These are phyloP conservation scores for Lamprologus ornatipinnis DNA, from an alignment of 2,113 vertebrate species.

Conservation along the genomic window DNA sequence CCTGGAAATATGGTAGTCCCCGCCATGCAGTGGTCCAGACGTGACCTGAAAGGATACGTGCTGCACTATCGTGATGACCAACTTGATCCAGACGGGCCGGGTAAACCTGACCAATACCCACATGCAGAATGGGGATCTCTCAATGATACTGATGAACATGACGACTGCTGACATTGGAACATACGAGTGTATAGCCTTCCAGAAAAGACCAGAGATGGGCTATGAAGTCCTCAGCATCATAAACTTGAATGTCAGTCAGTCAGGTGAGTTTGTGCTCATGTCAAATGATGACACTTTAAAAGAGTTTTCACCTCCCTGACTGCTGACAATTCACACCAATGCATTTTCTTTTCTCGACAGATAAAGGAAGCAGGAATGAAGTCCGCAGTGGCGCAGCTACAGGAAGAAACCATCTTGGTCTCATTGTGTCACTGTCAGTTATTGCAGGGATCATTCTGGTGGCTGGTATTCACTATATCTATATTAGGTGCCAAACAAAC, in stretches of 20 bases:
- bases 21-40: neutral
- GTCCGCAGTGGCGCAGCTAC: neutral
- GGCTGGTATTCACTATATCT: neutral
- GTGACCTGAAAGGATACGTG: rapidly evolving
- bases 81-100: neutral
- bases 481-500: neutral
- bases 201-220: rapidly evolving
- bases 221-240: neutral
- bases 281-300: neutral
- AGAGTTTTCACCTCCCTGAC: neutral
- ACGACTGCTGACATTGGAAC: neutral
- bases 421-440: neutral
- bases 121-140: neutral
- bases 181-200: neutral
- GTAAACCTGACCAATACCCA: neutral
- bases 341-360: neutral
- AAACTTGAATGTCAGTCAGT: neutral
- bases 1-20: neutral
- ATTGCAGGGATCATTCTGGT: neutral
- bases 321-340: neutral
- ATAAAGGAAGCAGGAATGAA: rapidly evolving
- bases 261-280: neutral
- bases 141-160: neutral
- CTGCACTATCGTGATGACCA: neutral
- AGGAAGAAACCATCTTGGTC: neutral